phyloP scores from a whole-genome alignment of 2,113 vertebrate genomes.

The Ctenomys sociabilis region DNA sequence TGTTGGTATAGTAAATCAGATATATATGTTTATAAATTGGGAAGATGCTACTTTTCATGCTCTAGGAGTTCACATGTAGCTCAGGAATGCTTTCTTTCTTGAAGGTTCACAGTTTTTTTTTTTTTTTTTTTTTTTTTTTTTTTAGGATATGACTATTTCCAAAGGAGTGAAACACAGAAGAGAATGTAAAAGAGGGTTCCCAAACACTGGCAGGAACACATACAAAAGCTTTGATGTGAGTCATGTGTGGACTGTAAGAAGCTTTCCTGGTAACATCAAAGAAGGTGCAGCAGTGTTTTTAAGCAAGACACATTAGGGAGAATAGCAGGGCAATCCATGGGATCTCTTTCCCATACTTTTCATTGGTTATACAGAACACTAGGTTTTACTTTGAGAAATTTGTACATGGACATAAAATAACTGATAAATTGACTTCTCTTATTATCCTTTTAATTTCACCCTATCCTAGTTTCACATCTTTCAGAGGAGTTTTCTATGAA shows the following conservation, averaged over 20 bases:
- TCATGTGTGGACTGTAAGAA: neutral
- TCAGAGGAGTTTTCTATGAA: neutral
- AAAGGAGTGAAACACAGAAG: neutral
- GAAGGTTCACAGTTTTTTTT: too few relatives aligned
- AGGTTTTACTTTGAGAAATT: neutral
- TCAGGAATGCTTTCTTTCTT: neutral
- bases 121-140: too few relatives aligned
- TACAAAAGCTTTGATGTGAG: neutral
- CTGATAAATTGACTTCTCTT: too few relatives aligned
- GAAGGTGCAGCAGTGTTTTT: neutral
- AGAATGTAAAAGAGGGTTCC: neutral
- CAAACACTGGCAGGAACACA: neutral
- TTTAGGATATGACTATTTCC: too few relatives aligned
- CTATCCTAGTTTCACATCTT: neutral
- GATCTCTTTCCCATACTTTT: neutral
- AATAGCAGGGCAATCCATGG: neutral
- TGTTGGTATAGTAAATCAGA: neutral
- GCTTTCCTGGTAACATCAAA: neutral
- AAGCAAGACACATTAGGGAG: neutral
- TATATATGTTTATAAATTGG: neutral
- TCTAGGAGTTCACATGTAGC: neutral
- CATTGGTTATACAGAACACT: neutral
- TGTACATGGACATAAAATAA: neutral
- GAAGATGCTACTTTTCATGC: neutral
- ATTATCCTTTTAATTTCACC: neutral